A percentile compares a stretch with the other conserved stretches of the same genome.
These are phyloP conservation scores for Enteromius unitaeniatus DNA, from an alignment of 2,797 vertebrate species.

Conservation along the genomic window DNA sequence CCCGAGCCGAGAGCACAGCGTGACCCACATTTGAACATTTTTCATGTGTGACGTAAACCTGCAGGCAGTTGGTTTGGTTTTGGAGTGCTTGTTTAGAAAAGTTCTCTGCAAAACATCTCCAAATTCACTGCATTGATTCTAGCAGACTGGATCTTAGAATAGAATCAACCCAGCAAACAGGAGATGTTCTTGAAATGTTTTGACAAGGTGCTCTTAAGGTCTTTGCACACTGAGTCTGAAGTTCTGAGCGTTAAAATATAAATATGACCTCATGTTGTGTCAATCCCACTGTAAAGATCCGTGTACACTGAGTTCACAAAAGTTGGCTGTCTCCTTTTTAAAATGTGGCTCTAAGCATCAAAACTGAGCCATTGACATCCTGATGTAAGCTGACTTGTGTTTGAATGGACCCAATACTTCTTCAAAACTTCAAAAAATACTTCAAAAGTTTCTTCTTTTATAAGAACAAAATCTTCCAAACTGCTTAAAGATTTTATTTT, in stretches of 20 bases:
- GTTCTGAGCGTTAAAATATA: background rate
- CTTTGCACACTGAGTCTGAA: background rate
- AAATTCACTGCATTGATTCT: background rate
- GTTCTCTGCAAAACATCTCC: conserved; percentile 28
- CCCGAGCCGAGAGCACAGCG: conserved; percentile 38
- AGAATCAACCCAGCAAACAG: background rate
- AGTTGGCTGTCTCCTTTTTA: background rate
- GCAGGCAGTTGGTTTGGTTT: conserved; percentile 51
- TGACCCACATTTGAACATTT: conserved; percentile 62
- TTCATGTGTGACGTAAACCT: conserved; percentile 61
- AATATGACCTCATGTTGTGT: background rate
- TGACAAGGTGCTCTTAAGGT: background rate
- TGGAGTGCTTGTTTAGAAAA: conserved; percentile 56
- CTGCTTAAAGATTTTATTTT: too few relatives aligned
- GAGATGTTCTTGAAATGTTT: background rate
- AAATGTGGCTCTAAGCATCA: background rate
- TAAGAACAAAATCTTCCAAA: too few relatives aligned
- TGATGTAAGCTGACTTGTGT: too few relatives aligned
- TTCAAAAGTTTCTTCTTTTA: too few relatives aligned
- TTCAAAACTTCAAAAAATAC: too few relatives aligned
- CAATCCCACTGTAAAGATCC: background rate
- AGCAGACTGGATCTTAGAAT: background rate
- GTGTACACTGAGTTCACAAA: too few relatives aligned
- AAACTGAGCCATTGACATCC: too few relatives aligned
- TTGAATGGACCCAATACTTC: too few relatives aligned